Percentiles rank a stretch among this genome's conserved stretches.
phyloP scores from a whole-genome alignment of 2,797 vertebrate genomes.

The Iguana delicatissima region DNA sequence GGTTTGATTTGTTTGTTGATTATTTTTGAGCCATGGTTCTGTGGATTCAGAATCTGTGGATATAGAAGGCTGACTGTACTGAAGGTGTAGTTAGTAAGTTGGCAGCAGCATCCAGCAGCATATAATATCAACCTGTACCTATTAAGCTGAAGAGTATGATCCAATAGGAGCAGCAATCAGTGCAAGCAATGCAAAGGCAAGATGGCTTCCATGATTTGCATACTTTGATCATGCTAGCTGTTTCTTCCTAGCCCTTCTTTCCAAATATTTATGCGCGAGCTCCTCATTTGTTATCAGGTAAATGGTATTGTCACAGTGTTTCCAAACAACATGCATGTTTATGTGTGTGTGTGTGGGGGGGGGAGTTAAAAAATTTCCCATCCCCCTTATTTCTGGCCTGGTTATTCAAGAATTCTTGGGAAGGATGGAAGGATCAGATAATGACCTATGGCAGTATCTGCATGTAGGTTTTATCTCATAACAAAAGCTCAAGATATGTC shows the following conservation, averaged over 20 bases:
- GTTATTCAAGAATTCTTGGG: not conserved
- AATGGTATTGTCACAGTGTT: not conserved
- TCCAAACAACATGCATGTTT: not conserved
- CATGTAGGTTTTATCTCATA: not conserved
- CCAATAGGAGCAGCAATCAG: not conserved
- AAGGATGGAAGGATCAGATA: too few relatives aligned
- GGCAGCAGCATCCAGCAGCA: too few relatives aligned
- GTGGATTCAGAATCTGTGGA: too few relatives aligned
- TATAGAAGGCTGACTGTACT: too few relatives aligned
- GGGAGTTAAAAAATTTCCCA: not conserved
- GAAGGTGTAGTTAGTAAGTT: not conserved
- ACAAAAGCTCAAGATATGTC: not conserved
- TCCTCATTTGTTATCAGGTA: not conserved
- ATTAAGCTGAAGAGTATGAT: not conserved
- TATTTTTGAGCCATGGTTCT: too few relatives aligned
- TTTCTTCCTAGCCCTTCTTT: not conserved
- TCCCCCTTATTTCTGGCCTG: not conserved
- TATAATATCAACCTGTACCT: conserved; percentile 5
- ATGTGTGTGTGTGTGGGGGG: not conserved
- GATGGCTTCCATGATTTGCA: not conserved
- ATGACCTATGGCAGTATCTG: not conserved
- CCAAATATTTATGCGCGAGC: too few relatives aligned
- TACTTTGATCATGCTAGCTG: too few relatives aligned
- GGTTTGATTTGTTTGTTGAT: too few relatives aligned
- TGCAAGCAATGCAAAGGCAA: not conserved